Evolutionary conservation across 2,888 invertebrate genomes (phyloP).

Genomic region (Pterobdella sp.): DNA sequence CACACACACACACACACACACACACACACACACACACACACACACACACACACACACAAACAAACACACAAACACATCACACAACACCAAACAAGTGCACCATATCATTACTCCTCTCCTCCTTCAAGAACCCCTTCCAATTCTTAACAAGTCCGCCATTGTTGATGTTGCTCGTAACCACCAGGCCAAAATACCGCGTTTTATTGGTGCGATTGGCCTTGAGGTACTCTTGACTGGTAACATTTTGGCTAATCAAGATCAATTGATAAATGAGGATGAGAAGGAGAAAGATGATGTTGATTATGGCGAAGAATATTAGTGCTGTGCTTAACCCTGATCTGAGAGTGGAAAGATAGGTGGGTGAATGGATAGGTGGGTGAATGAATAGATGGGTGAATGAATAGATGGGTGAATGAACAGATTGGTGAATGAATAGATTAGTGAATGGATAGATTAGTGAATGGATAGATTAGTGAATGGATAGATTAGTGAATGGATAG

Average conservation of each 20-base stretch:
- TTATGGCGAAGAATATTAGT: neutral
- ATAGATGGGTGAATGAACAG: neutral
- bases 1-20: constrained; percentile 25
- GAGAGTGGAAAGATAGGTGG: neutral
- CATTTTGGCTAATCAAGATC: constrained; percentile 2
- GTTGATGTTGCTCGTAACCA: neutral
- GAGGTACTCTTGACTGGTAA: constrained; percentile 10
- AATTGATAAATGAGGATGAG: neutral
- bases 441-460: neutral
- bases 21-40: constrained; percentile 29
- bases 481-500: neutral
- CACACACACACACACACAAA: constrained; percentile 32
- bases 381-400: neutral
- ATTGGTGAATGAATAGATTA: neutral
- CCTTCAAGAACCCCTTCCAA: neutral
- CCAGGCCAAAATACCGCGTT: neutral
- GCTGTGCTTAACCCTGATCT: neutral
- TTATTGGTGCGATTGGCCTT: neutral
- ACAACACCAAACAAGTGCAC: constrained; percentile 18
- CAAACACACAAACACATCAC: constrained; percentile 21
- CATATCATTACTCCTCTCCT: neutral
- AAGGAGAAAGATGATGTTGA: neutral
- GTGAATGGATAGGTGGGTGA: neutral
- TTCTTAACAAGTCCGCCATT: neutral
- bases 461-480: neutral